Percentiles rank a stretch among this genome's conserved stretches.
These are phyloP conservation scores for Streptopelia turtur DNA, from an alignment of 2,797 vertebrate species.

Conservation along the genomic window DNA sequence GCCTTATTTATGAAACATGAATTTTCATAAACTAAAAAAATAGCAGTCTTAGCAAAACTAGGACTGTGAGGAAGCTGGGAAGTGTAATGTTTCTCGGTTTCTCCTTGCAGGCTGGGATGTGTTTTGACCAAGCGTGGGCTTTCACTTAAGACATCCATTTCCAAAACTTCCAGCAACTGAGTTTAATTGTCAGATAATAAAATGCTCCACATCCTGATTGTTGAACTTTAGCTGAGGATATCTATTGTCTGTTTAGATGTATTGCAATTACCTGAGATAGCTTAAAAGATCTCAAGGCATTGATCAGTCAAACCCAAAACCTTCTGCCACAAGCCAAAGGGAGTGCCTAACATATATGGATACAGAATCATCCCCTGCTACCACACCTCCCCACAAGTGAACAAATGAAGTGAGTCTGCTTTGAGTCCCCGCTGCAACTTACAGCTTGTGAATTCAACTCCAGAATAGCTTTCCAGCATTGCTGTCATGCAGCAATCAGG, in stretches of 20 bases:
- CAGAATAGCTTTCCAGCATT: background rate
- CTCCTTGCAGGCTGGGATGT: background rate
- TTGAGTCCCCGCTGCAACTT: background rate
- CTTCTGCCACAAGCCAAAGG: background rate
- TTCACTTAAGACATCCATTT: background rate
- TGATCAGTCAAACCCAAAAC: background rate
- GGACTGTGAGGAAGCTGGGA: background rate
- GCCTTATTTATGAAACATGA: background rate
- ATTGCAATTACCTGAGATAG: background rate
- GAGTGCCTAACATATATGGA: background rate
- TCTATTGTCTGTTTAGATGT: background rate
- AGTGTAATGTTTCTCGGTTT: background rate
- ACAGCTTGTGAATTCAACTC: background rate
- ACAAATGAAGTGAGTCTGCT: background rate
- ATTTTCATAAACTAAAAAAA: background rate
- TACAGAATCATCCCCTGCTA: background rate
- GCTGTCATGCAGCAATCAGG: background rate
- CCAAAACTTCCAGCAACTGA: background rate
- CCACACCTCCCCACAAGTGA: background rate
- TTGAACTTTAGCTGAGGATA: background rate
- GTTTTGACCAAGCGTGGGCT: background rate
- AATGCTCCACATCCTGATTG: background rate
- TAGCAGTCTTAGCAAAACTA: background rate
- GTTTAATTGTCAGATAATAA: background rate
- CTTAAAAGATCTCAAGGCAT: background rate